phyloP scores from a whole-genome alignment of 2,113 vertebrate genomes.

The Phocoena sinus region DNA sequence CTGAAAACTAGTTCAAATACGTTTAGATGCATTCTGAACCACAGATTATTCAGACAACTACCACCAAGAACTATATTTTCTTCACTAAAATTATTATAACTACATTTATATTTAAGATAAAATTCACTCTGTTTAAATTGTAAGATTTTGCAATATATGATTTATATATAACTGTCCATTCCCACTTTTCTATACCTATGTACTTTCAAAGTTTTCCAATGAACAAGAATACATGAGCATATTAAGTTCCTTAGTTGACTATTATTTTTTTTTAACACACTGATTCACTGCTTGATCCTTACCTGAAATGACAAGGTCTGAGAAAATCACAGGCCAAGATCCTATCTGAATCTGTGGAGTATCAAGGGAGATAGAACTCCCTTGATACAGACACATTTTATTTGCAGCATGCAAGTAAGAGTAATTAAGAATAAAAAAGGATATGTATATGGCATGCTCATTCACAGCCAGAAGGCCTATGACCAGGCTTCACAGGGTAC shows the following conservation, averaged over 20 bases:
- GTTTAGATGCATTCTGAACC: not conserved
- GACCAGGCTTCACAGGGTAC: not conserved
- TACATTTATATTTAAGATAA: slow-evolving; percentile 7
- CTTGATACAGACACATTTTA: not conserved
- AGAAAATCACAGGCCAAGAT: not conserved
- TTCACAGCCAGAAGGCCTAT: not conserved
- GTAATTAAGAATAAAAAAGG: not conserved
- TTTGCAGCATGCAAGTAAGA: not conserved
- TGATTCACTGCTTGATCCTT: not conserved
- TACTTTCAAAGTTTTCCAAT: slow-evolving; percentile 12
- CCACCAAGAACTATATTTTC: not conserved
- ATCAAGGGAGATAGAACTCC: not conserved
- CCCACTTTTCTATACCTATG: not conserved
- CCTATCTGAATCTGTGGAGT: not conserved
- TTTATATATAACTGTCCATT: not conserved
- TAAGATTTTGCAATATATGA: not conserved
- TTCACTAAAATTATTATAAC: not conserved
- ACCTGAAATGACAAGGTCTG: not conserved
- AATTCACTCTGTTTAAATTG: not conserved
- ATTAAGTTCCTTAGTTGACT: not conserved
- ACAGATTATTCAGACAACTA: slow-evolving; percentile 29
- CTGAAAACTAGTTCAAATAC: slow-evolving; percentile 37
- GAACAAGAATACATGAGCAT: not conserved
- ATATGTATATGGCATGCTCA: not conserved
- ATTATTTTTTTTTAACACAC: not conserved